Conservation (phyloP, 2,113 vertebrate species). For the Macrotus californicus region DNA sequence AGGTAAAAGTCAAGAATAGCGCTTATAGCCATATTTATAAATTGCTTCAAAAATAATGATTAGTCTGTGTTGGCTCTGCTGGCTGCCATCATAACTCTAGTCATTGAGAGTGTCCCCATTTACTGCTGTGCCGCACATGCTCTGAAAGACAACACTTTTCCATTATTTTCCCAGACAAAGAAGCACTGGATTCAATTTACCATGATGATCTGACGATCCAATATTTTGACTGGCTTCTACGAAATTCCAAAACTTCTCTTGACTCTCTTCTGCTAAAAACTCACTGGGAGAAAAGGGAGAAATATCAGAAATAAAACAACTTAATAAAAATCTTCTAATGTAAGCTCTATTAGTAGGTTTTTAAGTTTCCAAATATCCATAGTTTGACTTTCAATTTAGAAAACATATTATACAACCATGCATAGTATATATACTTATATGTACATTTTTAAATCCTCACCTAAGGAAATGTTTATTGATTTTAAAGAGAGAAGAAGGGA, state of each 20-base stretch:
- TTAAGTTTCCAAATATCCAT: neutral
- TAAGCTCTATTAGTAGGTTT: neutral
- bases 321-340: constrained; percentile 41
- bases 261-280: constrained; percentile 95
- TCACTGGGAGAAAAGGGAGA: constrained; percentile 83
- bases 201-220: constrained; percentile 82
- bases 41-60: neutral
- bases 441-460: too few species aligned
- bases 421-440: neutral
- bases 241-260: constrained; percentile 97
- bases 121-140: neutral
- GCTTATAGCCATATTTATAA: neutral
- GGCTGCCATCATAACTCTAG: neutral
- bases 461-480: too few species aligned
- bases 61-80: neutral
- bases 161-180: constrained; percentile 57
- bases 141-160: neutral
- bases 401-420: neutral
- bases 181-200: constrained; percentile 79
- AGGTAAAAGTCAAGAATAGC: neutral
- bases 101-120: constrained; percentile 35
- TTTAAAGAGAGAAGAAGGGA: too few species aligned
- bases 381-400: constrained; percentile 19
- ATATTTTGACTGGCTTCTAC: constrained; percentile 90
- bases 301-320: constrained; percentile 53